A percentile compares a stretch with the other conserved stretches of the same genome.
Conservation (phyloP, 2,113 vertebrate genomes). For the Hypanus sabinus region DNA sequence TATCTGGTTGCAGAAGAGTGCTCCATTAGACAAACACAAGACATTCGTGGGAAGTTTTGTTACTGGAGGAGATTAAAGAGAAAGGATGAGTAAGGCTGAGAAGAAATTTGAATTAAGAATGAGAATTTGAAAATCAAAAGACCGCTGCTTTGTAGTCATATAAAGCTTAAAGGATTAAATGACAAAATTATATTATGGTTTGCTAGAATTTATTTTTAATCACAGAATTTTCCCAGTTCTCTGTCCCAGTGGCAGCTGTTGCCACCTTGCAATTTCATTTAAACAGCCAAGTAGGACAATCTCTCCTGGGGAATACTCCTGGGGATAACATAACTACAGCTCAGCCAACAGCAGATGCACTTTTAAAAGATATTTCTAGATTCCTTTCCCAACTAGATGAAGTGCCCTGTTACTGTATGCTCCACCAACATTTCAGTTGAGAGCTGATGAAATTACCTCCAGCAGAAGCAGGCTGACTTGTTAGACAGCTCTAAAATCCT, state of each 20-base stretch:
- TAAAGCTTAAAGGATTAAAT: neutral
- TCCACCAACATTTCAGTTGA: neutral
- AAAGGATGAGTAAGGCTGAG: neutral
- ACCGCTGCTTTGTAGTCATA: too few relatives aligned
- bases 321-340: neutral
- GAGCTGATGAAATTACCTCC: constrained; percentile 16
- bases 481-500: neutral
- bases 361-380: neutral
- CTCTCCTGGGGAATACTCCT: neutral
- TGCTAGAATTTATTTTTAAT: neutral
- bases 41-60: neutral
- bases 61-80: neutral
- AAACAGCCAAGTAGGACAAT: neutral
- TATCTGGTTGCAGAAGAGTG: neutral
- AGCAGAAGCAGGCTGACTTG: neutral
- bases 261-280: neutral
- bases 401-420: neutral
- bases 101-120: neutral
- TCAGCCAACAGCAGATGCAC: neutral
- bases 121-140: neutral
- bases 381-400: neutral
- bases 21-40: neutral
- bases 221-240: neutral
- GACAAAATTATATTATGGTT: neutral
- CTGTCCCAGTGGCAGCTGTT: neutral